These are phyloP conservation scores for Drosophila anomelani DNA, from an alignment of 2,888 invertebrate genomes.

Conservation along the genomic window DNA sequence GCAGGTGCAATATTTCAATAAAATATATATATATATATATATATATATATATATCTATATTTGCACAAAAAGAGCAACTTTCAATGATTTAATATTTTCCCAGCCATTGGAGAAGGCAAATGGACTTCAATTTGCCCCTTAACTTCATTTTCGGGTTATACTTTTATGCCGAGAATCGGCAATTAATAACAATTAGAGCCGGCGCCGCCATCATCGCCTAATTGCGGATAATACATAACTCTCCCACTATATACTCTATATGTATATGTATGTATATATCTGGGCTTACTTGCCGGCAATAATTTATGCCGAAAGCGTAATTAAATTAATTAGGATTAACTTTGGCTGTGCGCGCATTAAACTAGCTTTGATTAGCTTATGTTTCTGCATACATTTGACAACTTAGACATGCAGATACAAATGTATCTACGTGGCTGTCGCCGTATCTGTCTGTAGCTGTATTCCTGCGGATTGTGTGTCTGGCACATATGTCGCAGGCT, in stretches of 20 bases:
- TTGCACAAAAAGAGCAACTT: conserved; percentile 50
- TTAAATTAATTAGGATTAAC: conserved; percentile 80
- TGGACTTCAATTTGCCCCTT: conserved; percentile 18
- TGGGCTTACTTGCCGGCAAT: conserved; percentile 63
- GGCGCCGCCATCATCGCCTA: conserved; percentile 63
- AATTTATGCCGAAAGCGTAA: conserved; percentile 78
- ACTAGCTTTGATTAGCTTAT: conserved; percentile 80
- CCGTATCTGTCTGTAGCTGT: conserved; percentile 3
- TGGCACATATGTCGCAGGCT: conserved; percentile 62
- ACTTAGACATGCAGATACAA: conserved; percentile 64
- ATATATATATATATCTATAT: conserved; percentile 37
- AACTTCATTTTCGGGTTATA: background rate
- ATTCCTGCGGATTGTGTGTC: background rate
- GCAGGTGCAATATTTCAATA: conserved; percentile 77
- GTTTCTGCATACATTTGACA: conserved; percentile 55
- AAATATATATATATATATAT: conserved; percentile 69
- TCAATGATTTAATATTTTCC: conserved; percentile 70
- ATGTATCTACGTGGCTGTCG: conserved; percentile 55
- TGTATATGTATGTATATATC: conserved; percentile 16
- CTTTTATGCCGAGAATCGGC: conserved; percentile 25
- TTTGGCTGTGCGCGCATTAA: conserved; percentile 79
- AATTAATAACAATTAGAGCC: conserved; percentile 74
- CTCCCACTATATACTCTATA: conserved; percentile 7
- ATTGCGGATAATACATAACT: conserved; percentile 66
- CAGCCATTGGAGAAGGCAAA: conserved; percentile 57